Evolutionary conservation across 2,113 vertebrate species (phyloP), one percentile per base, ranked within the genome.

Genomic region (Phylloscopus trochiloides): DNA sequence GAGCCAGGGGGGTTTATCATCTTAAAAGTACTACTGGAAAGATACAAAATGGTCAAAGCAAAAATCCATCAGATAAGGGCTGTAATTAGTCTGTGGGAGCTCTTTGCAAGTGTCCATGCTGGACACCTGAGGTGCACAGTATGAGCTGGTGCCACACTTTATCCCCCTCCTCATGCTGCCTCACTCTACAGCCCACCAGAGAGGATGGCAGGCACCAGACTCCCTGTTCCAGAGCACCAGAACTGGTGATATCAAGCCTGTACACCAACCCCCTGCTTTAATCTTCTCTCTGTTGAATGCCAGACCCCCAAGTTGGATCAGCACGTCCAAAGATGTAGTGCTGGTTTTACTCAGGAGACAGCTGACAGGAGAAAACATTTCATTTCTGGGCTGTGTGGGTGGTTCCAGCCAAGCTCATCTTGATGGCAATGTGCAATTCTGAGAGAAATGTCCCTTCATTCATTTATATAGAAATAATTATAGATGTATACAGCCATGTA

Each of bases 381-480:
- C 13, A 1, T 93, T 88, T 62, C 89, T 86, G 68, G n/a, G 50
- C 40, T 91, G 54, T 38, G 40, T 75, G 66, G 67, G 78, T 88
- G 65, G 59, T 77, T 95, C 61, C 31, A 89, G 86, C 54, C 9
- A 6, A 89, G 48, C 48, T 74, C 26, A 3, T 90, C 59, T 74
- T 55, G 80, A 91, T 47, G 38, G 63, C 34, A 84, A 76, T 74
- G 28, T 40, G 48, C 15, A 63, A 2, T 75, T 81, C 55, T 59
- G 62, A 72, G 89, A 88, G 63, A 77, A 86, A 72, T 17, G 26
- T 61, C 70, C 76, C 38, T 50, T 73, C 48, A 17, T 77, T 84
- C 38, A 59, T 65, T 89, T 91, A 67, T 48, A 62, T 4, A 89
- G 83, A 85, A 94, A 78, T 77, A 86, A 94, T 91, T 89, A 48